Base-by-base conservation (phyloP, 2,113 vertebrate genomes). In the Myotis brandtii region DNA sequence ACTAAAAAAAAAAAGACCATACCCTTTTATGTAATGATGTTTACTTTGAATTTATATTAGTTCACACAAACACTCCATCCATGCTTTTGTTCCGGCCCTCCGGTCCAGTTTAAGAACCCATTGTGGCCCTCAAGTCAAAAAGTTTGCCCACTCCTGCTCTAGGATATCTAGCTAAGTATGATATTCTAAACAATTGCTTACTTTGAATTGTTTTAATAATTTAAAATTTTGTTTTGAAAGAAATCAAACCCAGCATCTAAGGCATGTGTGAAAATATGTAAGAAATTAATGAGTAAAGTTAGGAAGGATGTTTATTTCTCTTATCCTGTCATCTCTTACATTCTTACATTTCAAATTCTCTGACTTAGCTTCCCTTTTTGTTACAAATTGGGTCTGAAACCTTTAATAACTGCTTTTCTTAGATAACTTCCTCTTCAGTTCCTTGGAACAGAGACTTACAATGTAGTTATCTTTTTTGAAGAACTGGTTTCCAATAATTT, bases 391-490 rank as follows among this genome's bases (percentile, higher is more conserved):
- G 85, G 59, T 97, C 70, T 96, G 56, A 81, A 96, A 67, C n/a
- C 52, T 97, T 96, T 93, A 93, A 96, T 89, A 97, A 93, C 43
- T 70, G 54, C 32, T 96, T 97, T 96, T 66, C 89, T 94, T 89
- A 48, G 83, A 95, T 96, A 96, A 9, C 95, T 86, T 95, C 77
- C 40, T 54, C 23, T 96, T 96, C 89, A 93, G 0, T 95, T 32
- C 9, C 23, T 96, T 95, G 43, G 86, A 97, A 97, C 0, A 95
- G 87, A 98, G 97, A 98, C 97, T 97, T 98, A 98, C 92, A 94
- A 81, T 97, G 97, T 98, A 95, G 96, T 98, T 98, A 98, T 97
- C 86, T 98, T 98, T 94, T 97, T 86, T 94, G 96, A 98, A 97
- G 96, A 98, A 98, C 98, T 98, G 98, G 92, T 93, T 95, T 92